Base-by-base conservation (phyloP, 2,113 vertebrate genomes). In the Nematolebias whitei region DNA sequence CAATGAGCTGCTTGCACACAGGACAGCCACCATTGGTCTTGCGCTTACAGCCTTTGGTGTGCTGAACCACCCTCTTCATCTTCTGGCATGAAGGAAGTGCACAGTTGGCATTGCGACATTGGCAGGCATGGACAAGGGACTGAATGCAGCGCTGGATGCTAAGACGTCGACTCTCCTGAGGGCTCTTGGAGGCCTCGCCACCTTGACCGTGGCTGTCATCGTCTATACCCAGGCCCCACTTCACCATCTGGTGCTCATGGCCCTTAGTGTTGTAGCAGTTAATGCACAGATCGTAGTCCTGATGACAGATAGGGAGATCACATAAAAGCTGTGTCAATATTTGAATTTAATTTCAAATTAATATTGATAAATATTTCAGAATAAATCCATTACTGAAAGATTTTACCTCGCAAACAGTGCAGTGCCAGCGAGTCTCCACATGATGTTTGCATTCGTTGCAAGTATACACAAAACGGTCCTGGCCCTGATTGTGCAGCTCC, bases 101-200 rank as follows among this genome's bases (percentile, higher is more conserved):
- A 92, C 98, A 99, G 92, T 98, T 99, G 88, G 97, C 97, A 0
- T 99, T 98, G 92, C 95, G 96, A 83, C 98, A 99, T 90, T 99
- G 98, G 83, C 98, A 99, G 63, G 98, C 98, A 0, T 99, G 98
- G 69, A 99, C 97, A 69, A 99, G 90, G 5, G 98, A 99, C 92
- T 98, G 97, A 78, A 99, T 99, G 92, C 98, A 99, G 86, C 98
- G 95, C 88, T 99, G 98, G 92, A 99, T 99, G 92, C 97, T 99
- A 80, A 98, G 93, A 15, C 96, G 96, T 2, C 97, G 94, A 0
- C 96, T 98, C 85, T 99, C 98, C 90, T 99, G 98, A 0, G 97
- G 96, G 83, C 96, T 98, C 95, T 98, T 97, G 12, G 96, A 97
- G 85, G 96, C 94, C 8, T 96, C 96, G 56, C 95, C 95, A 2